A percentile compares a stretch with the other conserved stretches of the same genome.
phyloP scores from a whole-genome alignment of 2,888 invertebrate species.

The Saturnia pavonia region DNA sequence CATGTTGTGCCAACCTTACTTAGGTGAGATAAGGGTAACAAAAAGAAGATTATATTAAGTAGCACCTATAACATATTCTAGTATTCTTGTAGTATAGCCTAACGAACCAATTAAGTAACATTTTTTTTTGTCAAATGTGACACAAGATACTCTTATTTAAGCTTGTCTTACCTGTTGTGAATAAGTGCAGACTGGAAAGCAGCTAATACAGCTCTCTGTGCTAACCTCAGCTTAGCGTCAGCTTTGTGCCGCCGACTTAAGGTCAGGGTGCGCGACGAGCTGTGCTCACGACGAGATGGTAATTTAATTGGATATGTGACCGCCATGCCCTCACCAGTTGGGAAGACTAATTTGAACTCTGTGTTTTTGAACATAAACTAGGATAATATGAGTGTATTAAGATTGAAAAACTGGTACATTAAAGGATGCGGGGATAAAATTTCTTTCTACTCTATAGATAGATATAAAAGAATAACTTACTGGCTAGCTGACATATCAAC shows the following conservation, averaged over 20 bases:
- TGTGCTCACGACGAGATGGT: constrained; percentile 68
- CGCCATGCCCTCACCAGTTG: constrained; percentile 71
- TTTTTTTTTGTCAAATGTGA: too few relatives aligned
- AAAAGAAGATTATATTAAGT: too few relatives aligned
- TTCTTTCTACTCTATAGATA: too few relatives aligned
- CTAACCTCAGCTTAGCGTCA: constrained; percentile 67
- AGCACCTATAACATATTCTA: too few relatives aligned
- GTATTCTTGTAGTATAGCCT: too few relatives aligned
- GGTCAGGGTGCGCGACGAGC: constrained; percentile 71
- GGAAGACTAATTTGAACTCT: constrained; percentile 78
- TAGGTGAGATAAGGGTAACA: too few relatives aligned
- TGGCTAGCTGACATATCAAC: too few relatives aligned
- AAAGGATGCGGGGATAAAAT: too few relatives aligned
- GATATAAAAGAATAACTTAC: too few relatives aligned
- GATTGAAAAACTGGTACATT: not conserved
- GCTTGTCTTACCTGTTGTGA: constrained; percentile 50
- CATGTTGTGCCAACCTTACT: too few relatives aligned
- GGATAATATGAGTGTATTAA: not conserved
- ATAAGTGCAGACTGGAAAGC: constrained; percentile 61
- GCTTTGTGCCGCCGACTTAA: constrained; percentile 74
- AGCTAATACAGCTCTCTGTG: constrained; percentile 62
- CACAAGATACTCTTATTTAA: not conserved
- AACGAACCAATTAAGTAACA: too few relatives aligned
- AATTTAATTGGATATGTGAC: constrained; percentile 71
- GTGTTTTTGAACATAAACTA: not conserved